Base-by-base conservation (phyloP, 2,888 invertebrate genomes). In the Bombylius discolor region DNA sequence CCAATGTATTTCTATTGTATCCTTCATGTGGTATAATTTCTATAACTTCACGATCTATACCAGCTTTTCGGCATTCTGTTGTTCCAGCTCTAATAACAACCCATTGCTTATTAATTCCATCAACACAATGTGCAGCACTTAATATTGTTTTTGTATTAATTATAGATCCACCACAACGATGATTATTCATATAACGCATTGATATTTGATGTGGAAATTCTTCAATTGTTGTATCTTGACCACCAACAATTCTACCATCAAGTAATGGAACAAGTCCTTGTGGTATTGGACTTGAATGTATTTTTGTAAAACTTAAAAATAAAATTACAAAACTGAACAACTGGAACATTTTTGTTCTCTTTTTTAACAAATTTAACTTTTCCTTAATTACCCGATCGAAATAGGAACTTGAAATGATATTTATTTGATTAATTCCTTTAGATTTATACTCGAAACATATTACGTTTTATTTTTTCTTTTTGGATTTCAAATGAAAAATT, bases 111-210 rank as follows among this genome's bases (percentile, higher is more conserved):
- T 32, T 33, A 13, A 54, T 14, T 6, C 71, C 72, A 39, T 62
- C 58, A 46, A 78, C 66, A 62, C 80, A 80, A 63, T 80, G 79
- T 4, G 79, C 79, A 14, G 79, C 79, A 2, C 79, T 80, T 5
- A 80, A 52, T 3, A 77, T 69, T 13, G 33, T 44, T 50, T 78
- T 75, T 49, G 76, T 68, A 32, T 64, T 63, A 32, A 80, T 67
- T 14, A 80, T 74, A 7, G 76, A 64, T 0, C 77, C 79, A 0
- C 80, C 79, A 59, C 80, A 80, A 0, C 70, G 64, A 59, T 79
- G 79, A 0, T 67, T 62, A 1, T 72, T 74, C 39, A 70, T 62
- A 42, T 52, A 58, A 8, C 39, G n/a, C 39, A 62, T 49, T 1
- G 57, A 57, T 5, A 58, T 36, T 56, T 59, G 56, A 50, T 57